Base-by-base conservation (phyloP, 2,113 vertebrate genomes). In the Elephantulus edwardii region DNA sequence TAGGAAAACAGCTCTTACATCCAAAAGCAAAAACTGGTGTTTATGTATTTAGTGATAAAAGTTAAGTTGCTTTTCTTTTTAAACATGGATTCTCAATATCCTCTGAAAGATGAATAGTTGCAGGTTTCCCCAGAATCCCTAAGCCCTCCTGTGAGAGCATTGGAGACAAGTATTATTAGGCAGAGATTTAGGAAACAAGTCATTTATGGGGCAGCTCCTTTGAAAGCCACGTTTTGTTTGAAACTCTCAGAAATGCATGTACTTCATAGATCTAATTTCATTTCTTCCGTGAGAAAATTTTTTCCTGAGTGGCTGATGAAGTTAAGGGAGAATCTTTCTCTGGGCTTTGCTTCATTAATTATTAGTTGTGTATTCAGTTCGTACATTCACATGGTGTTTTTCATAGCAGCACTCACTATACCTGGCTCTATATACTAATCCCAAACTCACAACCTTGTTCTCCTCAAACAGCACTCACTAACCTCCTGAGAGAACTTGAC, bases 21-120 rank as follows among this genome's bases (percentile, higher is more conserved):
- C 80, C 86, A 80, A 68, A 79, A 74, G 70, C n/a, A 79, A 95
- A 86, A 89, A n/a, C n/a, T 84, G 13, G 28, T 86, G 19, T 86
- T 88, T 92, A 48, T 82, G 12, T 86, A 89, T 90, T 91, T 83
- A 91, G 33, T 4, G 30, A 2, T 87, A 89, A 58, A 50, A 89
- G 26, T 87, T 92, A 68, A 92, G 44, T 78, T 84, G 17, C 11
- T 58, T 94, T 89, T 62, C 54, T 35, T 68, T 50, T 78, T 52
- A 91, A 84, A 82, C 26, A 48, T 72, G 19, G 33, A 74, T 91
- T 82, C n/a, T 91, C n/a, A 84, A 58, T 20, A 26, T 92, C 11
- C 68, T 1, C 4, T 42, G 40, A 24, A 66, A 13, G 24, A 83
- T 26, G 11, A 91, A 81, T 88, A 85, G 26, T 24, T 86, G 11